Base-by-base conservation (phyloP, 2,113 vertebrate species). In the Mastomys natalensis region DNA sequence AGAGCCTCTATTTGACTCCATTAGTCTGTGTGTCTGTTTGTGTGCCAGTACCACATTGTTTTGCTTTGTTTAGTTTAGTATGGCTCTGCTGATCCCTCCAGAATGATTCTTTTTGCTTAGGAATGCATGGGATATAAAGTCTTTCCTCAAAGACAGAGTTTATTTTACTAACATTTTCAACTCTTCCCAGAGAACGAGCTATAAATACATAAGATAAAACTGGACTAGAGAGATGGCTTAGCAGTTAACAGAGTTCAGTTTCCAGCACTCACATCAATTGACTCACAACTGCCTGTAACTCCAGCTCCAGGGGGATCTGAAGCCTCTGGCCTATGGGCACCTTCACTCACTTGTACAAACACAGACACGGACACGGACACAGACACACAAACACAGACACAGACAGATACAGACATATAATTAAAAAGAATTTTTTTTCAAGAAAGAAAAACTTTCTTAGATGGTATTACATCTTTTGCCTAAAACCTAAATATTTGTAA, bases 401-500 rank as follows among this genome's bases (percentile, higher is more conserved):
- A 74, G 17, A 73, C n/a, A 72, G 37, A 72, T 34, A 37, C 37
- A 70, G 34, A 72, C 68, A 72, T 5, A 34, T 29, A 64, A 12
- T 76, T 76, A 76, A 76, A 76, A 51, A 77, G 10, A 77, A 77
- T 7, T 70, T 78, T 78, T 45, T 76, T 40, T 72, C 3, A 48
- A 48, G 48, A 80, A 53, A 80, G 31, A 3, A 37, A 93, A 40
- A 68, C 37, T 76, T 87, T 86, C 84, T 78, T 68, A 66, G 29
- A 87, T 43, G 12, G 72, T 77, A 11, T 62, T 31, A 26, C 37
- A n/a, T 37, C 24, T 74, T 86, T 92, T 82, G 66, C 15, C 7
- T 40, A n/a, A 55, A 68, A 64, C 48, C 53, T 53, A 73, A 97
- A 22, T 19, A 90, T 91, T 89, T 96, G 29, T 96, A 92, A 96